Base-by-base conservation (phyloP, 2,888 invertebrate species). In the Malthinus seriepunctatus region DNA sequence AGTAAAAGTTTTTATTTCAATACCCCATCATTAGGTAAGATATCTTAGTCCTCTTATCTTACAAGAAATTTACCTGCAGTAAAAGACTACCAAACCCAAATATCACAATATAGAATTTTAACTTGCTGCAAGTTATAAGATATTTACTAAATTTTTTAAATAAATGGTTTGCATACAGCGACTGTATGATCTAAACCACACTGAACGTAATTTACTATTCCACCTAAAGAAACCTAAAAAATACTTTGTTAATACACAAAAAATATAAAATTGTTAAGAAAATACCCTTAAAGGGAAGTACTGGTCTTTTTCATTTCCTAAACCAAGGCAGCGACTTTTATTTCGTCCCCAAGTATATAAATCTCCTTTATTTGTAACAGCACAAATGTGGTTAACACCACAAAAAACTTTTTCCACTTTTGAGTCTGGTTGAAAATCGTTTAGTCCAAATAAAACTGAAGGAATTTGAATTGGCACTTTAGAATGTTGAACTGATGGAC, bases 301-400 rank as follows among this genome's bases (percentile, higher is more conserved):
- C 74, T 97, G 96, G 73, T 95, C 90, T 53, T 90, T 87, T 0
- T 77, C 75, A 72, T 88, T 83, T 0, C 94, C 94, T 34, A 97
- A 76, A 0, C 97, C 97, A 0, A 98, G 81, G 70, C 91, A 91
- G 0, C 91, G 91, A 65, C 85, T 85, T 67, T 88, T 85, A 76
- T 97, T 97, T 69, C 89, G 83, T 0, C 97, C 97, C 97, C 97
- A 98, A 78, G 87, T 90, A 71, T 88, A 97, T 6, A 97, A 78
- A 77, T 95, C 91, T 0, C 95, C 94, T 12, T 80, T 81, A 64
- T 88, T 89, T 11, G 92, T 96, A 0, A 95, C 77, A 0, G 95
- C 97, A 10, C 89, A 90, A 75, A 92, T 83, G 73, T 90, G 87
- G 66, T 86, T 88, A 51, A 92, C 82, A 0, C 95, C 93, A 73